Evolutionary conservation across 2,113 vertebrate genomes (phyloP).

Genomic region (Gila orcuttii): DNA sequence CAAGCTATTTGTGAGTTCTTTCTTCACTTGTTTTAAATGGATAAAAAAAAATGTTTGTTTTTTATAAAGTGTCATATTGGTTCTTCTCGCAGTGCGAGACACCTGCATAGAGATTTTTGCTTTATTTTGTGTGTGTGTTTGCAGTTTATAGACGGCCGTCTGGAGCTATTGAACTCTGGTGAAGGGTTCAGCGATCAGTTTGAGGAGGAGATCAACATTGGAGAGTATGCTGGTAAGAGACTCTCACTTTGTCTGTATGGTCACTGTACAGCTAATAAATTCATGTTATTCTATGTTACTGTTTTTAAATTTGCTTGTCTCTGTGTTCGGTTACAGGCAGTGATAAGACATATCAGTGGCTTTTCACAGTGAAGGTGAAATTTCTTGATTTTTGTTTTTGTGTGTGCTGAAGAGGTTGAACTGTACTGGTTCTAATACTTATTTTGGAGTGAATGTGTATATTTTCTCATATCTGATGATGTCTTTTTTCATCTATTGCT

Average conservation of each 20-base stretch:
- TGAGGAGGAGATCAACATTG: constrained; percentile 96
- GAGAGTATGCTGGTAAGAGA: constrained; percentile 90
- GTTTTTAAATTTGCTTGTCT: background rate
- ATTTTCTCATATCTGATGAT: background rate
- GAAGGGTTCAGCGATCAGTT: constrained; percentile 96
- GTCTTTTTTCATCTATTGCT: constrained; percentile 47
- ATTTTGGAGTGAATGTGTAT: background rate
- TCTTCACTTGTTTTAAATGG: background rate
- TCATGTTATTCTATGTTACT: background rate
- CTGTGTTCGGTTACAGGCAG: constrained; percentile 79
- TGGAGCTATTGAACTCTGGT: constrained; percentile 92
- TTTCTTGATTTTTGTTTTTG: background rate
- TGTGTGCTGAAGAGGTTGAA: background rate
- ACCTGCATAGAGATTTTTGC: background rate
- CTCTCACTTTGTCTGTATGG: background rate
- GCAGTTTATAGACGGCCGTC: constrained; percentile 94
- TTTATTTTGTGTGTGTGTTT: constrained; percentile 31
- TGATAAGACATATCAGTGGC: constrained; percentile 96
- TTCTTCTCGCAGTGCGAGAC: background rate
- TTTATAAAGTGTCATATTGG: background rate
- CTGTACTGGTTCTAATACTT: background rate
- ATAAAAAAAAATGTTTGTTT: background rate
- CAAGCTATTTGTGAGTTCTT: too few relatives aligned
- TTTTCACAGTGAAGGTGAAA: constrained; percentile 95
- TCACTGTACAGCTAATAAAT: background rate